These are phyloP conservation scores for Xyrichtys novacula DNA, from an alignment of 2,797 vertebrate genomes.

Conservation along the genomic window DNA sequence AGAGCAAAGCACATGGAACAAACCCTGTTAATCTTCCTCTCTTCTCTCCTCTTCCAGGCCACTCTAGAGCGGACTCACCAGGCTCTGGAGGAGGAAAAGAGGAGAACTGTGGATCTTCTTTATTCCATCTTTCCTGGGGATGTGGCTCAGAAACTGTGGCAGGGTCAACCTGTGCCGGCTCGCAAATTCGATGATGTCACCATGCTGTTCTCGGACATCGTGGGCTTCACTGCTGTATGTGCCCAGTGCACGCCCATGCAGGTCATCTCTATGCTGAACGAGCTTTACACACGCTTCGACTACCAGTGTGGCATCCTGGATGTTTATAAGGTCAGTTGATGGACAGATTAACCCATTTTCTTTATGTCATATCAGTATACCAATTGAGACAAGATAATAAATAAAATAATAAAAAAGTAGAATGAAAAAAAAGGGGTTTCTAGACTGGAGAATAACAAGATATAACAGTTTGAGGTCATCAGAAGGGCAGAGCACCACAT, in stretches of 20 bases:
- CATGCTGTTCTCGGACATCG: constrained; percentile 99
- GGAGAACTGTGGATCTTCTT: constrained; percentile 96
- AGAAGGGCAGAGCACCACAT: background rate
- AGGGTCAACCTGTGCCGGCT: constrained; percentile 94
- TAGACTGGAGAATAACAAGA: background rate
- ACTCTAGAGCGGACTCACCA: constrained; percentile 95
- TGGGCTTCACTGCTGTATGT: constrained; percentile 98
- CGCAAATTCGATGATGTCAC: constrained; percentile 98
- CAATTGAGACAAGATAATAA: background rate
- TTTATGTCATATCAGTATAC: background rate
- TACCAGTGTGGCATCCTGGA: constrained; percentile 98
- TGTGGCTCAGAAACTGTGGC: constrained; percentile 97
- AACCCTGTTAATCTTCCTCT: constrained; percentile 31
- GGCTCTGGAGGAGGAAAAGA: constrained; percentile 97
- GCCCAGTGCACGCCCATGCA: constrained; percentile 99
- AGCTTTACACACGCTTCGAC: constrained; percentile 97
- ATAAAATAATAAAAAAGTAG: too few species aligned
- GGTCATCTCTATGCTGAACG: constrained; percentile 99
- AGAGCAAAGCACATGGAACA: constrained; percentile 33
- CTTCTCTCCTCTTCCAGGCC: constrained; percentile 73
- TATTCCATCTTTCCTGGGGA: constrained; percentile 98
- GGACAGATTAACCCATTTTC: background rate
- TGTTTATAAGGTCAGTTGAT: constrained; percentile 93
- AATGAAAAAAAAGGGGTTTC: too few species aligned
- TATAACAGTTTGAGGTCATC: constrained; percentile 1